These are phyloP conservation scores for Typhlichthys eigenmanni DNA, from an alignment of 2,797 vertebrate species.

Conservation along the genomic window DNA sequence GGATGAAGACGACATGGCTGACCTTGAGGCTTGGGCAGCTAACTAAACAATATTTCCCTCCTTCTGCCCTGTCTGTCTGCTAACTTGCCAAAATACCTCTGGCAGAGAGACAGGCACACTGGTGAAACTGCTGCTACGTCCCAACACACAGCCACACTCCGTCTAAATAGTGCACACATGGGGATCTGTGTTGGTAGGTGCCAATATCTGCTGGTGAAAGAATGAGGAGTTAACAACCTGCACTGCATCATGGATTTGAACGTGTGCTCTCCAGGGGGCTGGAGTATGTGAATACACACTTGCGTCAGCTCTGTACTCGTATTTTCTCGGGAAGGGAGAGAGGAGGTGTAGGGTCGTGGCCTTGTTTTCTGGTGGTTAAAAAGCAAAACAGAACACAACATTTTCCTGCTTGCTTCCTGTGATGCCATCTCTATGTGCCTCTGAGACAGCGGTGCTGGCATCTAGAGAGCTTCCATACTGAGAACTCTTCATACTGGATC, in stretches of 20 bases:
- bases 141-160: slow-evolving; percentile 1
- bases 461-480: slow-evolving; percentile 1
- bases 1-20: slow-evolving; percentile 93
- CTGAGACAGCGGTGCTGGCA: slow-evolving; percentile 8
- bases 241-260: background rate
- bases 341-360: slow-evolving; percentile 25
- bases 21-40: slow-evolving; percentile 89
- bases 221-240: too few species aligned
- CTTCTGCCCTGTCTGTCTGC: slow-evolving; percentile 38
- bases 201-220: too few species aligned
- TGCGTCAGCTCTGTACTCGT: slow-evolving; percentile 23
- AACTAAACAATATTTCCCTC: slow-evolving; percentile 49
- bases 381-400: slow-evolving; percentile 1
- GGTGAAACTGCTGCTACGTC: slow-evolving; percentile 33
- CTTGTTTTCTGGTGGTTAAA: slow-evolving; percentile 15
- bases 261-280: slow-evolving; percentile 1
- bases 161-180: background rate
- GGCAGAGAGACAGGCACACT: slow-evolving; percentile 41
- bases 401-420: slow-evolving; percentile 47
- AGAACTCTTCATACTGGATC: background rate
- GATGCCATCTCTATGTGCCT: slow-evolving; percentile 30
- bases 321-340: slow-evolving; percentile 30
- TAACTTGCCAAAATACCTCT: slow-evolving; percentile 19
- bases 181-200: too few species aligned
- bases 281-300: slow-evolving; percentile 4